These are phyloP conservation scores for Odobenus rosmarus DNA, from an alignment of 2,113 vertebrate species.

Conservation along the genomic window DNA sequence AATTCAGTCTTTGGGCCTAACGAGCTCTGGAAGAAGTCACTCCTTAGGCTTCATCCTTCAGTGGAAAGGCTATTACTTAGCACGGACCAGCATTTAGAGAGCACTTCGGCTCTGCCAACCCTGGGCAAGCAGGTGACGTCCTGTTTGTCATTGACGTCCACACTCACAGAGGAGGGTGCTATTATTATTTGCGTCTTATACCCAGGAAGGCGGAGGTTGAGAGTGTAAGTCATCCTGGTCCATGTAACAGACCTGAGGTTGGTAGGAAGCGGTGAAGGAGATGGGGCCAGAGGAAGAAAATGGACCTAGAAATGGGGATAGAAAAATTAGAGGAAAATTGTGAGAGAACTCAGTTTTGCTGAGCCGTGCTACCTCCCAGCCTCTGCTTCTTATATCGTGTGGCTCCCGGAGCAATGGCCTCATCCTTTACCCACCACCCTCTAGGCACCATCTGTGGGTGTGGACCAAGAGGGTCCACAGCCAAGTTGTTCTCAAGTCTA, in stretches of 20 bases:
- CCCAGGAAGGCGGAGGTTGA: too few species aligned
- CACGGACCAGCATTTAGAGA: not conserved
- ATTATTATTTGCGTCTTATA: not conserved
- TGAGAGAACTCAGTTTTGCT: not conserved
- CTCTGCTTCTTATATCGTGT: not conserved
- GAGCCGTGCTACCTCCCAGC: not conserved
- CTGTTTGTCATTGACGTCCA: not conserved
- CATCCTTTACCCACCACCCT: not conserved
- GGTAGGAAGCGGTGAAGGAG: not conserved
- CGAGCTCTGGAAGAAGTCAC: not conserved
- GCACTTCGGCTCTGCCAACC: not conserved
- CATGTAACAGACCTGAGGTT: not conserved
- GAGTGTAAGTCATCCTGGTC: not conserved
- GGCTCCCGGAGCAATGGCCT: not conserved
- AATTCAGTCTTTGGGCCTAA: not conserved
- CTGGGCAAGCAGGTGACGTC: not conserved
- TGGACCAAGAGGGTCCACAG: fast-evolving
- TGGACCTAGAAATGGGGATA: not conserved
- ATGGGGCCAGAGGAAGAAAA: not conserved
- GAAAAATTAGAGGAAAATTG: not conserved
- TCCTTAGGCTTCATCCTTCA: not conserved
- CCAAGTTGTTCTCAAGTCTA: not conserved
- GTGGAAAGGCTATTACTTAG: not conserved
- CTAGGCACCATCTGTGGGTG: not conserved
- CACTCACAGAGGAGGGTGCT: not conserved